Evolutionary conservation across 2,888 invertebrate species (phyloP).

Genomic region (Tridacna gigas): DNA sequence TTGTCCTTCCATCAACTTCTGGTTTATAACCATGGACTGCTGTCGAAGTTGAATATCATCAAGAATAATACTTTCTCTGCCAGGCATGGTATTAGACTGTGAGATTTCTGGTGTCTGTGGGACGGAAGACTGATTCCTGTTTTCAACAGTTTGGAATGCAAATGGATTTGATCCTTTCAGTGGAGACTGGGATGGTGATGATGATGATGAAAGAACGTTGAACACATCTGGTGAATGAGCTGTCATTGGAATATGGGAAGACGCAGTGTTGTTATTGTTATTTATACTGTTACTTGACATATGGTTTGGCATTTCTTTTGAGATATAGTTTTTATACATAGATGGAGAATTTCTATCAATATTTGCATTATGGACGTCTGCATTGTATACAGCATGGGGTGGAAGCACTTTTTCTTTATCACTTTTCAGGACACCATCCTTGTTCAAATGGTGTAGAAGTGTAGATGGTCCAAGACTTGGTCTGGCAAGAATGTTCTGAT

Average conservation of each 20-base stretch:
- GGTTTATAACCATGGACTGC: not conserved
- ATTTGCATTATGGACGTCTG: not conserved
- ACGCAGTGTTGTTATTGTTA: not conserved
- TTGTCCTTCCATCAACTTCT: not conserved
- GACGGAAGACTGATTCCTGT: conserved; percentile 1
- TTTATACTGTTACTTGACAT: not conserved
- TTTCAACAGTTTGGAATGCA: conserved; percentile 18
- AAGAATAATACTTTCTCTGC: not conserved
- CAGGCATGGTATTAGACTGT: not conserved
- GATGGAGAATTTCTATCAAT: not conserved
- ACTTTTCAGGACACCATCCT: not conserved
- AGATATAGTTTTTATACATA: not conserved
- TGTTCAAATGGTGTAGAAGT: not conserved
- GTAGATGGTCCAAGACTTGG: not conserved
- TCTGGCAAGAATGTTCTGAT: conserved; percentile 1
- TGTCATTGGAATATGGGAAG: not conserved
- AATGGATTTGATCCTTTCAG: conserved; percentile 30
- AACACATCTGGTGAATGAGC: conserved; percentile 48
- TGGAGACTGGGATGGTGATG: conserved; percentile 17
- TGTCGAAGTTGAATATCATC: not conserved
- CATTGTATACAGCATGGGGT: not conserved
- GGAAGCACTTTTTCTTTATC: conserved; percentile 4
- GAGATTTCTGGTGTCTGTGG: conserved; percentile 19
- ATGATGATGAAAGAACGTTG: conserved; percentile 31
- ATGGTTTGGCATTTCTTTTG: not conserved